Percentiles rank a stretch among this genome's conserved stretches.
Evolutionary conservation across 2,888 invertebrate species (phyloP).

Genomic region (Alviniconcha strummeri): DNA sequence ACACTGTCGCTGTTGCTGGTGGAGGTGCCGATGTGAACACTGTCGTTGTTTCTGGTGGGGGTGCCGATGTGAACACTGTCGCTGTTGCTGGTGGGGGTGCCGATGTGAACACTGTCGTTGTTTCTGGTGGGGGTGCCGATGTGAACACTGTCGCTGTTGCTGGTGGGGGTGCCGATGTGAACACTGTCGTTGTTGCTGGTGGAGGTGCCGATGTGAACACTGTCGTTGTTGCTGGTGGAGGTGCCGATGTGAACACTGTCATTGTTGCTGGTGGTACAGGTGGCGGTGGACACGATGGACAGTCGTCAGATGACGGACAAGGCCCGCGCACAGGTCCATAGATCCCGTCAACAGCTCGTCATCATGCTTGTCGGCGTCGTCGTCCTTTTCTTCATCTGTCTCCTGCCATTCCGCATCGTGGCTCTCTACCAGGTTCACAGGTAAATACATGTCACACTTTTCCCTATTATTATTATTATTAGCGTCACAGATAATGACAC

Average conservation of each 20-base stretch:
- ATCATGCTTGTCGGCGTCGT: slow-evolving; percentile 62
- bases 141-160: too few relatives aligned
- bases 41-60: too few relatives aligned
- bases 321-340: slow-evolving; percentile 37
- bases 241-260: neutral
- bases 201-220: too few relatives aligned
- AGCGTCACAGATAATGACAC: too few relatives aligned
- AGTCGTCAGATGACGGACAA: slow-evolving; percentile 45
- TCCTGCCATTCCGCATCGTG: slow-evolving; percentile 90
- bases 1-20: too few relatives aligned
- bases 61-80: too few relatives aligned
- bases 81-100: too few relatives aligned
- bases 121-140: neutral
- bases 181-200: too few relatives aligned
- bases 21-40: too few relatives aligned
- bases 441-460: neutral
- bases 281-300: slow-evolving; percentile 40
- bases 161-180: too few relatives aligned
- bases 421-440: slow-evolving; percentile 86
- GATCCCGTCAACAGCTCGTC: slow-evolving; percentile 59
- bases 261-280: slow-evolving; percentile 23
- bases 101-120: neutral
- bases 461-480: too few relatives aligned
- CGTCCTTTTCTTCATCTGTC: slow-evolving; percentile 90
- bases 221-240: too few relatives aligned